A percentile compares a stretch with the other conserved stretches of the same genome.
Conservation (phyloP, 2,888 invertebrate species). For the Ophion obscuratus region DNA sequence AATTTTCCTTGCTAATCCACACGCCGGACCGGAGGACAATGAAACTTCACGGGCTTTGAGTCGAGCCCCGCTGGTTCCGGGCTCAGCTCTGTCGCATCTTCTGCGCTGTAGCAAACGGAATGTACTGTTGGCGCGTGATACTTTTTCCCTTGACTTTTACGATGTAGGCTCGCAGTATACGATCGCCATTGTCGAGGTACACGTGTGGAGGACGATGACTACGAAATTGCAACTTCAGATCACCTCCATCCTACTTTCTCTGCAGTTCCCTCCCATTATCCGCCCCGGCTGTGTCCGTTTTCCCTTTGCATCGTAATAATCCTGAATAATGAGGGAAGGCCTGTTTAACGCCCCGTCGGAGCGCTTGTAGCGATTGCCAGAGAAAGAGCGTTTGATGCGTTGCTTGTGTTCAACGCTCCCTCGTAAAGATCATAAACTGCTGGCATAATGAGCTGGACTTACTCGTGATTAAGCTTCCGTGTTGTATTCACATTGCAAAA, state of each 20-base stretch:
- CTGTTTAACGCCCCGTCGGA: slow-evolving; percentile 69
- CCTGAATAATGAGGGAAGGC: slow-evolving; percentile 75
- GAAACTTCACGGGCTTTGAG: slow-evolving; percentile 73
- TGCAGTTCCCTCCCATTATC: slow-evolving; percentile 11
- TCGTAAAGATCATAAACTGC: slow-evolving; percentile 5
- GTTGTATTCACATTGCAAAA: slow-evolving; percentile 32
- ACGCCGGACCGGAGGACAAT: slow-evolving; percentile 69
- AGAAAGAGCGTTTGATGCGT: slow-evolving; percentile 26
- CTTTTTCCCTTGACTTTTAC: slow-evolving; percentile 33
- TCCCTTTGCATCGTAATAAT: slow-evolving; percentile 67
- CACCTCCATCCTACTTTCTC: not conserved
- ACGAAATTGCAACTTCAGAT: slow-evolving; percentile 15
- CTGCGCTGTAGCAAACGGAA: not conserved
- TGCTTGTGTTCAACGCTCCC: slow-evolving; percentile 28
- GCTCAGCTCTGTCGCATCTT: slow-evolving; percentile 25
- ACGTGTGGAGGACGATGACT: slow-evolving; percentile 7
- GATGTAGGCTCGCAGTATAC: slow-evolving; percentile 1
- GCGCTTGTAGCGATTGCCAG: slow-evolving; percentile 24
- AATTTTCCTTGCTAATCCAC: slow-evolving; percentile 72
- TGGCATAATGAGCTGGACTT: not conserved
- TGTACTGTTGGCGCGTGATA: slow-evolving; percentile 30
- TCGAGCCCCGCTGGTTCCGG: slow-evolving; percentile 45
- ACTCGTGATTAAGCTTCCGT: slow-evolving; percentile 3
- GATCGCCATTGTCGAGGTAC: not conserved
- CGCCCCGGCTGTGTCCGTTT: not conserved